Conservation (phyloP, 1,140 invertebrate genomes). For the Camponotus vicinus region DNA sequence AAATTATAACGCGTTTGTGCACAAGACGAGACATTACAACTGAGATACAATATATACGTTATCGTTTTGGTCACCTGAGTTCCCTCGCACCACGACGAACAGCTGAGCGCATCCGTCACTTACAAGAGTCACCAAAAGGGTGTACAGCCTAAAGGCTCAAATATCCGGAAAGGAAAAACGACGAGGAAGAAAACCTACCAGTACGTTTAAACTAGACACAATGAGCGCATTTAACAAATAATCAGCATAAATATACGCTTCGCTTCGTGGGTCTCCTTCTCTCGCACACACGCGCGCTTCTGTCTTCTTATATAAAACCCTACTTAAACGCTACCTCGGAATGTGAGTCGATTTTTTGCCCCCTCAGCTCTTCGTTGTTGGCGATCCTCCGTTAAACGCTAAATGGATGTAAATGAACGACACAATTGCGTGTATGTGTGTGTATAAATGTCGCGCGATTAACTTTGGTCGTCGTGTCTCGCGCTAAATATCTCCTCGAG, state of each 20-base stretch:
- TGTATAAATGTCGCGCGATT: slow-evolving; percentile 33
- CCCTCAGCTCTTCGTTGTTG: slow-evolving; percentile 36
- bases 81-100: neutral
- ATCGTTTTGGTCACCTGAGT: slow-evolving; percentile 10
- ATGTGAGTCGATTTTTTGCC: slow-evolving; percentile 55
- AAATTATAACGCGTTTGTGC: neutral
- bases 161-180: slow-evolving; percentile 39
- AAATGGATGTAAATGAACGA: slow-evolving; percentile 53
- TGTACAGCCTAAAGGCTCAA: neutral
- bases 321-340: slow-evolving; percentile 65
- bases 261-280: neutral
- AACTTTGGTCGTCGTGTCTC: slow-evolving; percentile 39
- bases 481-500: slow-evolving; percentile 3
- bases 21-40: neutral
- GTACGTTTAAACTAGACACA: slow-evolving; percentile 81
- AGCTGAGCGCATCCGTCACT: slow-evolving; percentile 11
- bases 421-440: neutral
- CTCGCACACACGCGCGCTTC: neutral
- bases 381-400: slow-evolving; percentile 15
- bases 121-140: slow-evolving; percentile 4
- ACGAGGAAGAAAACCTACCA: slow-evolving; percentile 79
- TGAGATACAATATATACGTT: neutral
- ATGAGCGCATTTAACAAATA: slow-evolving; percentile 78
- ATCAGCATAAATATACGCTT: slow-evolving; percentile 66
- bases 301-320: slow-evolving; percentile 17